Evolutionary conservation across 64 coral and sea anemone species (phyloP).

Genomic region (Actinia tenebrosa): DNA sequence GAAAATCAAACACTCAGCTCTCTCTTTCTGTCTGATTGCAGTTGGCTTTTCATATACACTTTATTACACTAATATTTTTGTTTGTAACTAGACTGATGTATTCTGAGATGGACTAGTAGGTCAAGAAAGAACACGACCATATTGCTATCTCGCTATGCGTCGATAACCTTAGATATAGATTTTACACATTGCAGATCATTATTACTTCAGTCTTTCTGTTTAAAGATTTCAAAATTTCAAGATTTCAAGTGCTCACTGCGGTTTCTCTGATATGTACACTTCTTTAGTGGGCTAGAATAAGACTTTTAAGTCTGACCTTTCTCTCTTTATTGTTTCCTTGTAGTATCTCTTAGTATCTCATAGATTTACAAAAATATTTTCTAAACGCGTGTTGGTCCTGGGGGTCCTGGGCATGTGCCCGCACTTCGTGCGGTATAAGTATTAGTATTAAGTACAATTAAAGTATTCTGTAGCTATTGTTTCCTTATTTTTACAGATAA

Average conservation of each 20-base stretch:
- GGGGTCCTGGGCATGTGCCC: background rate
- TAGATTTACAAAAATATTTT: background rate
- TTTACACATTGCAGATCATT: no score
- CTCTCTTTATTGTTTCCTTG: no score
- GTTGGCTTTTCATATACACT: background rate
- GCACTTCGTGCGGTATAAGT: background rate
- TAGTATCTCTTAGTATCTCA: no score
- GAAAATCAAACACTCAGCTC: background rate
- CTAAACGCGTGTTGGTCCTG: background rate
- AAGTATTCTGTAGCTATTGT: background rate
- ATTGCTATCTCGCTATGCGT: no score
- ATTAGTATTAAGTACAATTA: background rate
- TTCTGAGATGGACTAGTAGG: background rate
- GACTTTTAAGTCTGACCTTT: no score
- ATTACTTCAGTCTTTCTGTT: no score
- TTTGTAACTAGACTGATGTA: background rate
- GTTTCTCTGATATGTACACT: no score
- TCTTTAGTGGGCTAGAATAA: no score
- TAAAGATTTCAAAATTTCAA: no score
- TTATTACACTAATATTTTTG: background rate
- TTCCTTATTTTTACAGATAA: background rate
- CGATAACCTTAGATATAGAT: no score
- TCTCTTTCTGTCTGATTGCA: background rate
- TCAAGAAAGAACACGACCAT: background rate
- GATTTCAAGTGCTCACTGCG: no score